Evolutionary conservation across 2,888 invertebrate genomes (phyloP).

Genomic region (Prosapia bicincta): DNA sequence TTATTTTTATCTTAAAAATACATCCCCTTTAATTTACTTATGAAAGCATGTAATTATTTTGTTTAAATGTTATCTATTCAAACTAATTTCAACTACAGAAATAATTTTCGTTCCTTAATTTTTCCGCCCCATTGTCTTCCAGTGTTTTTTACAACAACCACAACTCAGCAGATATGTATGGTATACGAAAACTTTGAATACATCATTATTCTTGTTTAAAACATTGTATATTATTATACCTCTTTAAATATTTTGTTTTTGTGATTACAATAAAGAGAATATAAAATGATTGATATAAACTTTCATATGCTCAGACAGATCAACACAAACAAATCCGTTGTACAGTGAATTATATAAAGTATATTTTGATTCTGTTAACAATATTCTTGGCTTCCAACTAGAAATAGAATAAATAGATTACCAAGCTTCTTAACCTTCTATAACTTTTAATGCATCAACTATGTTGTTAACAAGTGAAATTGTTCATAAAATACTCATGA

Average conservation of each 20-base stretch:
- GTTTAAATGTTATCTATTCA: not conserved
- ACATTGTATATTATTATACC: not conserved
- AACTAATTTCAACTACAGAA: no score
- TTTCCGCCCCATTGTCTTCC: not conserved
- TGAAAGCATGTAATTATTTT: no score
- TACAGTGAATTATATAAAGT: slow-evolving; percentile 3
- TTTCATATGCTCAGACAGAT: slow-evolving; percentile 27
- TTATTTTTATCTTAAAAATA: not conserved
- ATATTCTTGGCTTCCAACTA: slow-evolving; percentile 17
- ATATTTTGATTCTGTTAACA: not conserved
- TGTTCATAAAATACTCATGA: not conserved
- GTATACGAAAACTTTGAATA: not conserved
- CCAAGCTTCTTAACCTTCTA: not conserved
- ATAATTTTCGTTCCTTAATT: not conserved
- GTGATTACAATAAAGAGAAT: not conserved
- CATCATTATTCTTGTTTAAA: not conserved
- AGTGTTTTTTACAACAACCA: no score
- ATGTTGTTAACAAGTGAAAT: not conserved
- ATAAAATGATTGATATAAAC: slow-evolving; percentile 12
- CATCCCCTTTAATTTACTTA: no score
- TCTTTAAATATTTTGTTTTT: not conserved
- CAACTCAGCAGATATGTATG: not conserved
- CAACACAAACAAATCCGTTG: slow-evolving; percentile 9
- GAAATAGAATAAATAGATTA: not conserved
- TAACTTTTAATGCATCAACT: not conserved